phyloP scores from a whole-genome alignment of 2,888 invertebrate species.

The Drosophila austrosaltans region DNA sequence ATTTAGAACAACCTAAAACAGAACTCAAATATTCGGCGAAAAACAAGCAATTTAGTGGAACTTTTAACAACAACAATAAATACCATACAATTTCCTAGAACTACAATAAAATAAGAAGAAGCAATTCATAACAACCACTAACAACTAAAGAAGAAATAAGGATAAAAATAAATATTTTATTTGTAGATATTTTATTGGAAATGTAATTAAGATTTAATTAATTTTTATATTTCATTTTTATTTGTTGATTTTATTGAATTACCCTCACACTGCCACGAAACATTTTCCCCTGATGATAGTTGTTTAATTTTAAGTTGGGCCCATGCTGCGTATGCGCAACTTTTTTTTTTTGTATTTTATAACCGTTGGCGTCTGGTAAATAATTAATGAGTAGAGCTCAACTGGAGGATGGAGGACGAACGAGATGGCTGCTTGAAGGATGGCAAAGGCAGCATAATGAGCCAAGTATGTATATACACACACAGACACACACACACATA shows the following conservation, averaged over 20 bases:
- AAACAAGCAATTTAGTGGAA: background rate
- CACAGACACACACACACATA: constrained; percentile 15
- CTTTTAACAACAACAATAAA: background rate
- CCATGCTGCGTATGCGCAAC: constrained; percentile 66
- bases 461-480: constrained; percentile 38
- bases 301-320: constrained; percentile 48
- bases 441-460: constrained; percentile 64
- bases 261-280: background rate
- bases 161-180: background rate
- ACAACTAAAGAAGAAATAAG: background rate
- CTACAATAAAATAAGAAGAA: background rate
- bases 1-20: too few species aligned
- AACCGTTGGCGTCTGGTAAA: constrained; percentile 63
- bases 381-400: constrained; percentile 72
- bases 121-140: background rate
- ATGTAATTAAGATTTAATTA: constrained; percentile 1
- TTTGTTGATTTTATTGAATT: constrained; percentile 2
- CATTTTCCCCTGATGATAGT: constrained; percentile 30
- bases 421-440: constrained; percentile 12
- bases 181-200: background rate
- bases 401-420: constrained; percentile 31
- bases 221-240: background rate
- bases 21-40: too few species aligned
- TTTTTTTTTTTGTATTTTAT: constrained; percentile 52
- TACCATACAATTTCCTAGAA: background rate